Evolutionary conservation across 2,888 invertebrate genomes (phyloP).

Genomic region (Anagyrus pseudococci): DNA sequence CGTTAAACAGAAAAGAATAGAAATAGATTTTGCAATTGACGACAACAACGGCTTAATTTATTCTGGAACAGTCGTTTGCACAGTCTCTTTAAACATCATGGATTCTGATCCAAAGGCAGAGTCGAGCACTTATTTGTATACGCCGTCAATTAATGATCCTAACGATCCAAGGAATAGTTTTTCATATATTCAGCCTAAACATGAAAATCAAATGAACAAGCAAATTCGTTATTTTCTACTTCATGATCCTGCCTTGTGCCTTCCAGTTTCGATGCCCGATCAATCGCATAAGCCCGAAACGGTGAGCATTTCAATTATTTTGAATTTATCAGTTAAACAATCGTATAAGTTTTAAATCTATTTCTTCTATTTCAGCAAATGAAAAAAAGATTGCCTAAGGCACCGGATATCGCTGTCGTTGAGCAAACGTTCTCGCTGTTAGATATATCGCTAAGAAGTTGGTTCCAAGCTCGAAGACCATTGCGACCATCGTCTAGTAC

Average conservation of each 20-base stretch:
- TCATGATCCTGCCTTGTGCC: conserved; percentile 46
- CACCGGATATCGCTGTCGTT: conserved; percentile 50
- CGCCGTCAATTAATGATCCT: conserved; percentile 49
- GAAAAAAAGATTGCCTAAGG: conserved; percentile 41
- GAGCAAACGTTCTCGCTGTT: conserved; percentile 53
- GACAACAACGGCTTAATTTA: conserved; percentile 44
- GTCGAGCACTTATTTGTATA: conserved; percentile 37
- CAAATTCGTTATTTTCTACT: conserved; percentile 49
- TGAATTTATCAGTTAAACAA: no score
- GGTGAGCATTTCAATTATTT: no score
- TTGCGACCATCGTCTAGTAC: conserved; percentile 44
- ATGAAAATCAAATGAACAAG: conserved; percentile 20
- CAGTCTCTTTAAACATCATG: conserved; percentile 46
- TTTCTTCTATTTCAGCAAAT: conserved; percentile 17
- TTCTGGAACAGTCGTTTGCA: conserved; percentile 51
- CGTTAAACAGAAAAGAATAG: conserved; percentile 46
- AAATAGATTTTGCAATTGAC: conserved; percentile 55
- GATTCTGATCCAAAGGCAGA: conserved; percentile 37
- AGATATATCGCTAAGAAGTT: conserved; percentile 49
- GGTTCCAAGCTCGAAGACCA: conserved; percentile 50
- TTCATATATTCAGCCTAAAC: conserved; percentile 41
- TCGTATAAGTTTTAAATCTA: no score
- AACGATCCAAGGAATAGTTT: conserved; percentile 52
- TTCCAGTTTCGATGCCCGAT: conserved; percentile 25
- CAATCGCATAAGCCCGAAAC: no score